phyloP scores from a whole-genome alignment of 2,113 vertebrate species.

The Etheostoma cragini region DNA sequence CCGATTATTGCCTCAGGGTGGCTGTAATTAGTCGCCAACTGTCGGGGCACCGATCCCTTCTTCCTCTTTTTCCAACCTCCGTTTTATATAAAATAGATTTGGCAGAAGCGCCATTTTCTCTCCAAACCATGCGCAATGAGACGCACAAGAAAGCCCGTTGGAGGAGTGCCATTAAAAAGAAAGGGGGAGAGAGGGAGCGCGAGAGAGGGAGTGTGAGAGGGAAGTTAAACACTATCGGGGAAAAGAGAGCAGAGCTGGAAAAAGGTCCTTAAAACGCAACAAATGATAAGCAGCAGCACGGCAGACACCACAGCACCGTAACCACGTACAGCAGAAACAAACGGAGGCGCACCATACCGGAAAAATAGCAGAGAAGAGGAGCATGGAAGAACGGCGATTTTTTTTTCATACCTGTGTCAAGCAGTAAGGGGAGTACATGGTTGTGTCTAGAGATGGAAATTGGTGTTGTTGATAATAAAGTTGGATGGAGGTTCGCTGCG shows the following conservation, averaged over 20 bases:
- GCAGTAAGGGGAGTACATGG: conserved; percentile 89
- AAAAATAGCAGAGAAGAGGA: conserved; percentile 20
- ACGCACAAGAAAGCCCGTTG: conserved; percentile 76
- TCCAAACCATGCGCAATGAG: conserved; percentile 84
- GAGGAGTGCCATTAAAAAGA: conserved; percentile 70
- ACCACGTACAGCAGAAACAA: conserved; percentile 42
- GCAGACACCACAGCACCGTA: conserved; percentile 39
- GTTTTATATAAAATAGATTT: conserved; percentile 85
- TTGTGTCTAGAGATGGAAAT: conserved; percentile 77
- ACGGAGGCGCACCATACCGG: conserved; percentile 52
- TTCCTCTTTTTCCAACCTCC: conserved; percentile 61
- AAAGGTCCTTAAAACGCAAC: conserved; percentile 64
- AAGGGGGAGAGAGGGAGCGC: conserved; percentile 17
- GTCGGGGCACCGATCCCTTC: conserved; percentile 32
- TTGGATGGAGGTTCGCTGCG: conserved; percentile 86
- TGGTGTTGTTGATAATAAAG: conserved; percentile 78
- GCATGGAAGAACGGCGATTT: conserved; percentile 8
- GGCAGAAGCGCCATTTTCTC: conserved; percentile 88
- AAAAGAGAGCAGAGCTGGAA: conserved; percentile 56
- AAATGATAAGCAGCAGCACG: conserved; percentile 67
- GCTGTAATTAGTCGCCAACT: conserved; percentile 34
- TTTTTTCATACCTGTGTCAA: conserved; percentile 85
- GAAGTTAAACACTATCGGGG: conserved; percentile 52
- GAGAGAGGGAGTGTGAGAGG: conserved; percentile 16
- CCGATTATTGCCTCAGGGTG: conserved; percentile 10